Evolutionary conservation across 2,888 invertebrate species (phyloP).

Genomic region (Eudasyphora cyanicolor): DNA sequence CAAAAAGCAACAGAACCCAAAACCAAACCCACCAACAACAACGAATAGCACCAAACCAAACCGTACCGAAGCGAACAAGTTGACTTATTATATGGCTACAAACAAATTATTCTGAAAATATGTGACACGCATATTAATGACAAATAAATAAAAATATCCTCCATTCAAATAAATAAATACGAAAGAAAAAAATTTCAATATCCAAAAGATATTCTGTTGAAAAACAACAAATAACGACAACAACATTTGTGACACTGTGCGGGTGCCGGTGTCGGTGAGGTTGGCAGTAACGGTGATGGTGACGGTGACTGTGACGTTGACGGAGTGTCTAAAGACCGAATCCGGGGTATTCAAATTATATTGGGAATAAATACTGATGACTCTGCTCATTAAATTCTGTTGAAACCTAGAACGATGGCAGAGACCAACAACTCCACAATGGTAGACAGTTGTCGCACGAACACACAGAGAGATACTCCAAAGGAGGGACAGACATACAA

Average conservation of each 20-base stretch:
- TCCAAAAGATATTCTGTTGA: slow-evolving; percentile 4
- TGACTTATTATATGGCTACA: slow-evolving; percentile 41
- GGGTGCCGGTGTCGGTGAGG: neutral
- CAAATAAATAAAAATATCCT: slow-evolving; percentile 4
- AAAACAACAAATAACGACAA: neutral
- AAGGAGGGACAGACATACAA: neutral
- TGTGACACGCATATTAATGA: slow-evolving; percentile 60
- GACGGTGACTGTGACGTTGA: neutral
- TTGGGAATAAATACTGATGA: neutral
- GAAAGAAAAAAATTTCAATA: slow-evolving; percentile 40
- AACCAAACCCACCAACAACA: slow-evolving; percentile 14
- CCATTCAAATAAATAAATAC: neutral
- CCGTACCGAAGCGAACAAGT: neutral
- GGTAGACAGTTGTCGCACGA: slow-evolving; percentile 61
- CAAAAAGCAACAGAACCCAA: too few relatives aligned
- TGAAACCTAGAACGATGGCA: neutral
- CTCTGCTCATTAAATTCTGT: slow-evolving; percentile 11
- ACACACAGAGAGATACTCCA: slow-evolving; percentile 64
- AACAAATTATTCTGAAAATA: slow-evolving; percentile 62
- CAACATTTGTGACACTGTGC: neutral
- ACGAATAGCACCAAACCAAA: neutral
- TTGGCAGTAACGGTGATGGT: neutral
- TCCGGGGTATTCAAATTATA: slow-evolving; percentile 14
- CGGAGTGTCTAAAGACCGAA: neutral
- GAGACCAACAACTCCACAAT: neutral